Percentiles rank a stretch among this genome's conserved stretches.
These are phyloP conservation scores for Maniola jurtina DNA, from an alignment of 1,140 invertebrate genomes.

Conservation along the genomic window DNA sequence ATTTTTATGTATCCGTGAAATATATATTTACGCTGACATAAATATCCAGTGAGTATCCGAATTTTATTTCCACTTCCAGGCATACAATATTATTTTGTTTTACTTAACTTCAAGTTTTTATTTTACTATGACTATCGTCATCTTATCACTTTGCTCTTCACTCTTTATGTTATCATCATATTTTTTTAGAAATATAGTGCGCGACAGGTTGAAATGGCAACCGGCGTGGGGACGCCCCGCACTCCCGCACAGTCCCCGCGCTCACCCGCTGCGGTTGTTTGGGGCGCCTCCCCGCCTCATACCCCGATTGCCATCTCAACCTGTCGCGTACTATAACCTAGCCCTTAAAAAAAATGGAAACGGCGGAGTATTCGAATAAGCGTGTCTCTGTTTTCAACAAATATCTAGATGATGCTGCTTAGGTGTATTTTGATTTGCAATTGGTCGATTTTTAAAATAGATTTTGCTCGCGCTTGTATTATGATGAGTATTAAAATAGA, in stretches of 20 bases:
- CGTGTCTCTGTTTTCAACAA: too few species aligned
- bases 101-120: neutral
- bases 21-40: slow-evolving; percentile 13
- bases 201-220: too few species aligned
- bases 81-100: too few species aligned
- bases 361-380: too few species aligned
- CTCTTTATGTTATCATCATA: neutral
- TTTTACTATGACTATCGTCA: neutral
- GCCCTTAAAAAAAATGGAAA: too few species aligned
- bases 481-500: neutral
- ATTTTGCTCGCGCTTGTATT: neutral
- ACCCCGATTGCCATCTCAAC: too few species aligned
- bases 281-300: too few species aligned
- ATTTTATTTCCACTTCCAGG: neutral
- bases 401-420: neutral
- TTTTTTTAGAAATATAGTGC: too few species aligned
- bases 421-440: neutral
- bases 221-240: too few species aligned
- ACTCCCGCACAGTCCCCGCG: too few species aligned
- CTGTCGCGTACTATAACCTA: too few species aligned
- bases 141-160: neutral
- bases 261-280: too few species aligned
- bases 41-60: neutral
- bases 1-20: slow-evolving; percentile 10
- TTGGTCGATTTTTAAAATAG: neutral